These are phyloP conservation scores for Malacosoma neustria DNA, from an alignment of 2,888 invertebrate species.

Conservation along the genomic window DNA sequence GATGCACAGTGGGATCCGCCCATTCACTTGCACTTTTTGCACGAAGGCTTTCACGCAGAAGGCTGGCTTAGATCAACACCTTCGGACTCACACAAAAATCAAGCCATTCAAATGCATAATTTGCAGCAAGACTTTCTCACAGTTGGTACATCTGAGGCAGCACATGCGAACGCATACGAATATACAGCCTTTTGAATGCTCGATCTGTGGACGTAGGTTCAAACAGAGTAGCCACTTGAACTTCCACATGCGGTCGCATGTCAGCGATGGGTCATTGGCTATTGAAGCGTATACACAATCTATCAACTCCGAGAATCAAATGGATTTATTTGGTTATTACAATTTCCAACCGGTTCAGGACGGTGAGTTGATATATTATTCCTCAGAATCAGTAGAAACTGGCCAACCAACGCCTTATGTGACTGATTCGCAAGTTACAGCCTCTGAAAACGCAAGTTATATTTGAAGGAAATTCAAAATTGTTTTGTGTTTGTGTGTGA, in stretches of 20 bases:
- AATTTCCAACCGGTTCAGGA: slow-evolving; percentile 52
- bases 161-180: slow-evolving; percentile 70
- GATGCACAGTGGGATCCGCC: slow-evolving; percentile 60
- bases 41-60: slow-evolving; percentile 64
- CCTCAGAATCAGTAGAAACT: slow-evolving; percentile 39
- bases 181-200: slow-evolving; percentile 63
- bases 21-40: slow-evolving; percentile 57
- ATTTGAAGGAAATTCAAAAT: slow-evolving; percentile 2
- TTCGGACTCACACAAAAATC: slow-evolving; percentile 63
- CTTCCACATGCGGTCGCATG: slow-evolving; percentile 61
- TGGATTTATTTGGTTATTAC: slow-evolving; percentile 46
- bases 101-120: slow-evolving; percentile 65
- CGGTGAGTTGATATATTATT: slow-evolving; percentile 55
- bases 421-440: slow-evolving; percentile 16
- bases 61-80: slow-evolving; percentile 62
- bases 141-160: slow-evolving; percentile 62
- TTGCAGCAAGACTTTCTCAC: slow-evolving; percentile 61
- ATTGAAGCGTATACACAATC: slow-evolving; percentile 36
- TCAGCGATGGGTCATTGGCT: slow-evolving; percentile 28
- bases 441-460: background rate
- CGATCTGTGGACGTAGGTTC: slow-evolving; percentile 50
- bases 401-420: slow-evolving; percentile 16
- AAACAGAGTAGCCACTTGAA: slow-evolving; percentile 67
- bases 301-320: slow-evolving; percentile 26
- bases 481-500: no score